Conservation (phyloP, 92 coral and sea anemone genomes). For the Virgularia gustaviana region DNA sequence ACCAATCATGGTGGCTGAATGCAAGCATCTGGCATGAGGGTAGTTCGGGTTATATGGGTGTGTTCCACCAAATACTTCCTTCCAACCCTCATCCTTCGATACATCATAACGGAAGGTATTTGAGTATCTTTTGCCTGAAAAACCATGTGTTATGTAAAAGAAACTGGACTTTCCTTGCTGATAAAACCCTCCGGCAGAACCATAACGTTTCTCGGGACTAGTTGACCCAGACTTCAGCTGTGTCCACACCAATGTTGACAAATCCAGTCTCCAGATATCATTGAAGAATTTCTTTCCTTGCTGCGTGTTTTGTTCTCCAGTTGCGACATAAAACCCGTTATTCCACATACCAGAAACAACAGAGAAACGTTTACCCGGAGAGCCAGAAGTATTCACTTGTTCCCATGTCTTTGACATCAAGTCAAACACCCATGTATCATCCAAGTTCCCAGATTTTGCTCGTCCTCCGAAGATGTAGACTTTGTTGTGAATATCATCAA, state of each 20-base stretch:
- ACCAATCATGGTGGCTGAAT: slow-evolving; percentile 65
- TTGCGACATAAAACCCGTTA: slow-evolving; percentile 61
- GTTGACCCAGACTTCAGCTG: slow-evolving; percentile 52
- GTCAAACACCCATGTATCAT: slow-evolving; percentile 73
- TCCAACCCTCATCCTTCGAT: slow-evolving; percentile 58
- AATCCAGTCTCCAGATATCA: slow-evolving; percentile 64
- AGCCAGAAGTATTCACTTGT: slow-evolving; percentile 9
- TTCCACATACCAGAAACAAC: slow-evolving; percentile 75
- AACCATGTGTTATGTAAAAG: slow-evolving; percentile 81
- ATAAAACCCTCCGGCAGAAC: slow-evolving; percentile 77
- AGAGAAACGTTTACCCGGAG: slow-evolving; percentile 75
- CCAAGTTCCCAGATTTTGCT: slow-evolving; percentile 9
- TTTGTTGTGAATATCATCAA: slow-evolving; percentile 30
- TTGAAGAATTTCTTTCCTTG: slow-evolving; percentile 52
- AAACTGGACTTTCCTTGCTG: slow-evolving; percentile 56
- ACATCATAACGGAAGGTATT: slow-evolving; percentile 78
- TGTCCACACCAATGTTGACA: slow-evolving; percentile 48
- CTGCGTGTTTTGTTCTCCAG: no score
- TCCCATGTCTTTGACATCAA: slow-evolving; percentile 53
- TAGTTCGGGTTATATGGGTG: slow-evolving; percentile 77
- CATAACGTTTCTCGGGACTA: slow-evolving; percentile 74
- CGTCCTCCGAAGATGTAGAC: slow-evolving; percentile 73
- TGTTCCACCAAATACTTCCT: slow-evolving; percentile 73
- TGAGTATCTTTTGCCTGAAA: slow-evolving; percentile 67
- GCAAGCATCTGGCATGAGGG: slow-evolving; percentile 90